Evolutionary conservation across 2,797 vertebrate genomes (phyloP).

Genomic region (Pyrocephalus nanus): DNA sequence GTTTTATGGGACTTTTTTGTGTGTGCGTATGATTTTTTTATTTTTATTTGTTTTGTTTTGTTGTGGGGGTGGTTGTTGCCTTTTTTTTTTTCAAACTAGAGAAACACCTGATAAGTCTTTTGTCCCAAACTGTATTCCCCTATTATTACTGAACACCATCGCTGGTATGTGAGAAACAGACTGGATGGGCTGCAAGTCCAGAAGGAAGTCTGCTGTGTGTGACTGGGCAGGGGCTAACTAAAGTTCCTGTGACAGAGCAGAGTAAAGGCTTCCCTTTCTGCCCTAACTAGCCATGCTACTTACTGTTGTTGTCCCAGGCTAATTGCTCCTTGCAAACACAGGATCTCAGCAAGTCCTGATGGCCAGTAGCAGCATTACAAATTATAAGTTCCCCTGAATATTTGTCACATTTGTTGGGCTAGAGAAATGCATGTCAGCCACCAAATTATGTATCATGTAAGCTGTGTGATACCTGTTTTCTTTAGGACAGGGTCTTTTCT

Average conservation of each 20-base stretch:
- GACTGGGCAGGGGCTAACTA: not conserved
- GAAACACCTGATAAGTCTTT: not conserved
- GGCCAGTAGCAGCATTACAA: not conserved
- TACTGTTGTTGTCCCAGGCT: not conserved
- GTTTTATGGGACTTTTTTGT: not conserved
- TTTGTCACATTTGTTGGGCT: not conserved
- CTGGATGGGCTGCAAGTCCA: not conserved
- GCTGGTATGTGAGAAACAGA: not conserved
- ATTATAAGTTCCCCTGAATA: not conserved
- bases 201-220: not conserved
- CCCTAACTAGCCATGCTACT: not conserved
- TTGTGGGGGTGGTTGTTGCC: too few species aligned
- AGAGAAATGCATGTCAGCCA: not conserved
- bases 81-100: not conserved
- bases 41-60: not conserved
- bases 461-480: not conserved
- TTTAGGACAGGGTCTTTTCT: not conserved
- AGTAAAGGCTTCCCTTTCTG: not conserved
- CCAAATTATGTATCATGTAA: not conserved
- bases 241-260: not conserved
- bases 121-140: not conserved
- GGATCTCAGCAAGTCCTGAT: not conserved
- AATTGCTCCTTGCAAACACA: not conserved
- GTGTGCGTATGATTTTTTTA: not conserved
- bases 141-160: not conserved